Base-by-base conservation (phyloP, 2,797 vertebrate genomes). In the Lacerta bilineata region DNA sequence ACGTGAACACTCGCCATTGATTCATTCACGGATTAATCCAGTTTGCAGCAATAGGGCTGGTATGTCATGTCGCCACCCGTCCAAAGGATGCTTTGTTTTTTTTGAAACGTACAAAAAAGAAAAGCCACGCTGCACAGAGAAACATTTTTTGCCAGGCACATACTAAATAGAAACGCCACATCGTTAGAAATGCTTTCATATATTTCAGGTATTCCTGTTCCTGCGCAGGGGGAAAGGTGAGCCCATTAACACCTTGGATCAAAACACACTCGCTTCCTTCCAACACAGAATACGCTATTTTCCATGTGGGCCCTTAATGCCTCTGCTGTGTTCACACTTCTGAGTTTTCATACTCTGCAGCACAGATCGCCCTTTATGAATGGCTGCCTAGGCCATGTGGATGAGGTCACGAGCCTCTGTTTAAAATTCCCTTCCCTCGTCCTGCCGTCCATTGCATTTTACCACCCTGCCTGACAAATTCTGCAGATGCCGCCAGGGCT, bases 231-330 rank as follows among this genome's bases (percentile, higher is more conserved):
- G 90, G 95, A 93, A 96, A 95, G 90, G 92, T 94, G 94, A 94
- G 87, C 91, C 95, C 91, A 92, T 96, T 96, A 96, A 96, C 95
- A 95, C 93, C 91, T 96, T 33, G 20, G 88, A 90, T 93, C 83
- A 87, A 92, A 95, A 92, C 84, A 90, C 88, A 72, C 80, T 89
- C 90, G 13, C 94, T 95, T 96, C 95, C 93, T 94, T 93, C 93
- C 90, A 92, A 80, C 88, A 88, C 83, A 88, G 75, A 95, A 95
- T 94, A 88, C 91, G 87, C 89, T 81, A 89, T 95, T 95, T 96
- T 95, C 93, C 85, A 90, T 72, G 86, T 91, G 85, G 90, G 80
- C 91, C 68, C 82, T 89, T 82, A 91, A 88, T 93, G 84, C 85
- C 84, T 93, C 92, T 90, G 87, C 93, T 91, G 23, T 92, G 87